Conservation (phyloP, 2,888 invertebrate species). For the Phortica magna region DNA sequence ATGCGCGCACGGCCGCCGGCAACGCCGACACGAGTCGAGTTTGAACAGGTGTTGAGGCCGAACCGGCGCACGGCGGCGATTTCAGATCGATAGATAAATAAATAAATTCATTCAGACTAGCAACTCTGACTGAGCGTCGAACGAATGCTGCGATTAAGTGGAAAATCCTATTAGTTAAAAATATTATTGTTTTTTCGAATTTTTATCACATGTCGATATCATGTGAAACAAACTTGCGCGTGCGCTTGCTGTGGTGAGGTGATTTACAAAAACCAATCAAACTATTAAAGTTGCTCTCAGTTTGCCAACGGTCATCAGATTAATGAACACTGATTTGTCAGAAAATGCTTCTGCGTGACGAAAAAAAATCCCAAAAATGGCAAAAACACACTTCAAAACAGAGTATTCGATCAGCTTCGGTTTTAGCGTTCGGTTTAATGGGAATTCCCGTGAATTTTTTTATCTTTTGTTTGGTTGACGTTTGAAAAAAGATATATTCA, state of each 20-base stretch:
- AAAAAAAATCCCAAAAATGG: background rate
- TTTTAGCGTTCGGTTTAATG: too few species aligned
- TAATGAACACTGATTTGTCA: background rate
- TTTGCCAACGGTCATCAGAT: background rate
- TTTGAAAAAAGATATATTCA: too few species aligned
- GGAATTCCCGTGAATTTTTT: too few species aligned
- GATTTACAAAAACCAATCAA: slow-evolving; percentile 20
- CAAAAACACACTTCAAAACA: background rate
- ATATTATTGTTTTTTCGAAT: too few species aligned
- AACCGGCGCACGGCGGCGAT: background rate
- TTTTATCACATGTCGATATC: too few species aligned
- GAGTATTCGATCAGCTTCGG: too few species aligned
- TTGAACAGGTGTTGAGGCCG: background rate
- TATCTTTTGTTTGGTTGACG: too few species aligned
- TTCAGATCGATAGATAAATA: background rate
- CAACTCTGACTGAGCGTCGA: too few species aligned
- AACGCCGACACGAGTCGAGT: background rate
- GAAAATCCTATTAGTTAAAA: too few species aligned
- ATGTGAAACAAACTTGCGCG: too few species aligned
- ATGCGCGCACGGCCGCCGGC: background rate
- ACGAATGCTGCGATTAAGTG: too few species aligned
- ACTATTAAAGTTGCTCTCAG: background rate
- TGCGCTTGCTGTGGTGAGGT: background rate
- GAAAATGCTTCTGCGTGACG: background rate
- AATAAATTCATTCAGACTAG: too few species aligned